Evolutionary conservation across 1,140 invertebrate species (phyloP).

Genomic region (Planococcus citri): DNA sequence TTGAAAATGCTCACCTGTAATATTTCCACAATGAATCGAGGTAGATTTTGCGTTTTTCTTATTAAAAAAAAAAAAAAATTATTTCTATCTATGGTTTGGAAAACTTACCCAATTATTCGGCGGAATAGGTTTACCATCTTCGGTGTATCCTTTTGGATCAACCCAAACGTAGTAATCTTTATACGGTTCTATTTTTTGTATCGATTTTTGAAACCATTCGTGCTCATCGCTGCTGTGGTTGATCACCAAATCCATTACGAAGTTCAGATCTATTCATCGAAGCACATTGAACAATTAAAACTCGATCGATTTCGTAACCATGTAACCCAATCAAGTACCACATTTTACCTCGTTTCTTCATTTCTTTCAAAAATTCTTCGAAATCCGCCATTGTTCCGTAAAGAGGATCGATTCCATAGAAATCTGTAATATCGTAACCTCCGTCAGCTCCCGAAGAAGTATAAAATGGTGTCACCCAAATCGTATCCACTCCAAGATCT

Average conservation of each 20-base stretch:
- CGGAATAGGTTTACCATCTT: conserved; percentile 35
- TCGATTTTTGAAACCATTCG: conserved; percentile 61
- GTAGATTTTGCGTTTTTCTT: no score
- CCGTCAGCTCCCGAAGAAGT: conserved; percentile 52
- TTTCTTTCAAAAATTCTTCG: conserved; percentile 7
- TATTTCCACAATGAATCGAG: no score
- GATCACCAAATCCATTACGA: conserved; percentile 73
- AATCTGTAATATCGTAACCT: conserved; percentile 64
- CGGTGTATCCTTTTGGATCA: conserved; percentile 33
- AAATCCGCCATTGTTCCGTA: conserved; percentile 23
- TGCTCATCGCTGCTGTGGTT: conserved; percentile 72
- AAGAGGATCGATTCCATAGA: conserved; percentile 35
- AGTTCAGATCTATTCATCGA: conserved; percentile 49
- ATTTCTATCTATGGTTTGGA: no score
- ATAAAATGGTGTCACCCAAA: conserved; percentile 16
- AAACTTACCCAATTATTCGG: conserved; percentile 70
- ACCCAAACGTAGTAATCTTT: conserved; percentile 67
- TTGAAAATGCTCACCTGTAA: conserved; percentile 37
- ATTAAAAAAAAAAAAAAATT: no score
- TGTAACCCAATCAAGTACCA: no score
- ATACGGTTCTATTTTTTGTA: conserved; percentile 42
- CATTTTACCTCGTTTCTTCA: conserved; percentile 21
- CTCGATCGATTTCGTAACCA: no score
- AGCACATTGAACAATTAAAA: no score
- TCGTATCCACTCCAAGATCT: conserved; percentile 31